These are phyloP conservation scores for Pseudobourletiella spinata DNA, from an alignment of 1,140 invertebrate genomes.

Conservation along the genomic window DNA sequence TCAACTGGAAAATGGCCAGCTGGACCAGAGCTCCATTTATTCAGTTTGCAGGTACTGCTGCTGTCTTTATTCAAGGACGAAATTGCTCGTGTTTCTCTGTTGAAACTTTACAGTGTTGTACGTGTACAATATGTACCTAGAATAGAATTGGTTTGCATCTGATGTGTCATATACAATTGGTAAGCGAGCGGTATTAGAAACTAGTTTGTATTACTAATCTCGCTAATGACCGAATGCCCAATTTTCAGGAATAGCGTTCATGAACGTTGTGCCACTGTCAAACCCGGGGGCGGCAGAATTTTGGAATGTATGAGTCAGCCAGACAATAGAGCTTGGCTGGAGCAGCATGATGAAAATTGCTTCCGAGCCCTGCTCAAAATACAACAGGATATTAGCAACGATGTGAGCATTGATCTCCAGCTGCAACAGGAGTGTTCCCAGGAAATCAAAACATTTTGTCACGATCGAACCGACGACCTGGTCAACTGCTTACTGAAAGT, in stretches of 20 bases:
- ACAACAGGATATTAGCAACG: constrained; percentile 22
- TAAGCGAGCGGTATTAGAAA: too few species aligned
- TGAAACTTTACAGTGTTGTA: too few species aligned
- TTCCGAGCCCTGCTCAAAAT: constrained; percentile 21
- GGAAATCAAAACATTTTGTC: constrained; percentile 32
- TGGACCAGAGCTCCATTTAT: constrained; percentile 65
- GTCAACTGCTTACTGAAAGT: constrained; percentile 6
- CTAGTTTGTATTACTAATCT: too few species aligned
- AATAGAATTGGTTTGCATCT: too few species aligned
- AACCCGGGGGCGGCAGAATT: constrained; percentile 26
- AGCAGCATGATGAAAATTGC: constrained; percentile 4
- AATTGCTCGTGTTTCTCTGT: too few species aligned
- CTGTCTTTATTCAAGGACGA: too few species aligned
- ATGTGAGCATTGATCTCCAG: constrained; percentile 24
- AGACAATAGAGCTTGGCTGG: constrained; percentile 11
- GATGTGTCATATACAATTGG: too few species aligned
- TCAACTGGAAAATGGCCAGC: constrained; percentile 68
- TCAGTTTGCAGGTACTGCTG: constrained; percentile 46
- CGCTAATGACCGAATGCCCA: too few species aligned
- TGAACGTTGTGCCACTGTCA: constrained; percentile 16
- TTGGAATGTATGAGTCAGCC: constrained; percentile 27
- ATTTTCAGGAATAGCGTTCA: too few species aligned
- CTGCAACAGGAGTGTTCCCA: constrained; percentile 17
- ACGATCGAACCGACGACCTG: constrained; percentile 13
- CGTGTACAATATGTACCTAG: too few species aligned